These are phyloP conservation scores for Drusus annulatus DNA, from an alignment of 1,140 invertebrate species.

Conservation along the genomic window DNA sequence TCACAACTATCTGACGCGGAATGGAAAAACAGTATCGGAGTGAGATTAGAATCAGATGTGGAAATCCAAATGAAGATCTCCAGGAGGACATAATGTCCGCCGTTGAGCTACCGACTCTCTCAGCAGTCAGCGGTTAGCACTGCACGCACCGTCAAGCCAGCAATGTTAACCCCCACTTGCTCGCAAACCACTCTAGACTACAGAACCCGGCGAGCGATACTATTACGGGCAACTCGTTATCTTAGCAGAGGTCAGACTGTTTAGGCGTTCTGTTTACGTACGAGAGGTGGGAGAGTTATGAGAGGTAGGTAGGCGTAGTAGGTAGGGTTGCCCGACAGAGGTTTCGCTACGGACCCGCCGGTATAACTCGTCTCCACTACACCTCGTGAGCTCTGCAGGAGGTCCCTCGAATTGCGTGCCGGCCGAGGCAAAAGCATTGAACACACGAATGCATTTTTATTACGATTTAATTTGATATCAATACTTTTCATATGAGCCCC, in stretches of 20 bases:
- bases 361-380: not conserved
- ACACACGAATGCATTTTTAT: constrained; percentile 40
- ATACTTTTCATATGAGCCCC: constrained; percentile 29
- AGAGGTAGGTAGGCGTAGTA: no score
- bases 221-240: not conserved
- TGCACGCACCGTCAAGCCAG: no score
- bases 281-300: no score
- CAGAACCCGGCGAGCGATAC: not conserved
- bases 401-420: constrained; percentile 16
- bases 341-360: not conserved
- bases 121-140: no score
- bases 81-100: no score
- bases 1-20: no score
- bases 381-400: constrained; percentile 28
- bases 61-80: no score
- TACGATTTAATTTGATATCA: constrained; percentile 43
- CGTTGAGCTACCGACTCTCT: no score
- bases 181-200: not conserved
- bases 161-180: no score
- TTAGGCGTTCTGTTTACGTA: constrained; percentile 9
- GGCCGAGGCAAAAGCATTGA: constrained; percentile 1
- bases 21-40: no score
- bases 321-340: constrained; percentile 14
- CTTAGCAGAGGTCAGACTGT: constrained; percentile 7
- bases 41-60: no score